Percentiles rank a stretch among this genome's conserved stretches.
Evolutionary conservation across 2,888 invertebrate species (phyloP).

Genomic region (Choristoneura rosaceana): DNA sequence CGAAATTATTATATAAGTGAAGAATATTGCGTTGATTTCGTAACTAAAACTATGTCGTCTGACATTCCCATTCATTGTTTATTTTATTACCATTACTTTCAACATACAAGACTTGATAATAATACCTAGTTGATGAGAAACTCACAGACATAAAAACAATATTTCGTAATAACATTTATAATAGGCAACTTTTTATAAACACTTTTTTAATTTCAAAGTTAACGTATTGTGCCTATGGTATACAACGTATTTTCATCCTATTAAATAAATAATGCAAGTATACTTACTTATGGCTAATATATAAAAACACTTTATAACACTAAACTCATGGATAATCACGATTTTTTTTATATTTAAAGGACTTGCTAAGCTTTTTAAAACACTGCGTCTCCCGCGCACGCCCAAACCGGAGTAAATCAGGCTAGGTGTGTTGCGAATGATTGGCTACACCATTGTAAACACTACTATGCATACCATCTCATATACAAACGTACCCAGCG

Average conservation of each 20-base stretch:
- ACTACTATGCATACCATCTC: constrained; percentile 6
- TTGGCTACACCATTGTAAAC: constrained; percentile 29
- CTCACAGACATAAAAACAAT: too few species aligned
- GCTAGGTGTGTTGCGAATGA: constrained; percentile 34
- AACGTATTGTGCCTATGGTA: not conserved
- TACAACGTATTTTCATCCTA: not conserved
- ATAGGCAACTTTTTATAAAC: too few species aligned
- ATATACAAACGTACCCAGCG: not conserved
- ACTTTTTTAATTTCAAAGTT: not conserved
- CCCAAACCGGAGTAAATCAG: constrained; percentile 24
- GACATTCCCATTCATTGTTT: constrained; percentile 1
- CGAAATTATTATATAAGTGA: not conserved
- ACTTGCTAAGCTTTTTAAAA: not conserved
- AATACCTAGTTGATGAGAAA: not conserved
- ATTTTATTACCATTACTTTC: not conserved
- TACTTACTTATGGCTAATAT: not conserved
- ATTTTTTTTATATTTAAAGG: not conserved
- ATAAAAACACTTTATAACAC: not conserved
- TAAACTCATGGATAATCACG: not conserved
- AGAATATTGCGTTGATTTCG: not conserved
- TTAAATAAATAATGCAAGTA: not conserved
- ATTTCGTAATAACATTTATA: too few species aligned
- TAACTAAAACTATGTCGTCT: not conserved
- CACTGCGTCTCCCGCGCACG: constrained; percentile 28
- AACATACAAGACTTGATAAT: not conserved